Evolutionary conservation across 2,888 invertebrate genomes (phyloP), one percentile per base, ranked within the genome.

Genomic region (Alitta virens): DNA sequence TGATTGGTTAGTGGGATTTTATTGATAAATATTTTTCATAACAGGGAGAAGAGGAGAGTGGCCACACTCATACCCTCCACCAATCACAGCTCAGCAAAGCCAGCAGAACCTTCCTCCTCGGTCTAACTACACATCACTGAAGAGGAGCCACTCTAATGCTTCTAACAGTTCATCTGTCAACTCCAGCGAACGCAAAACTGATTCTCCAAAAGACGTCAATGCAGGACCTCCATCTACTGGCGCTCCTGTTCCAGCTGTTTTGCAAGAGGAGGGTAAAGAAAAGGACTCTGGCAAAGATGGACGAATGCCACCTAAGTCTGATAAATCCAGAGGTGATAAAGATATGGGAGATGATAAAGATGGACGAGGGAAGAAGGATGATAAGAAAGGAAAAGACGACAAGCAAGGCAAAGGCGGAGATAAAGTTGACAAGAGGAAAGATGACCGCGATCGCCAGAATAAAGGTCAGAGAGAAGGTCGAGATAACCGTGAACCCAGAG

Each of bases 81-180:
- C 81, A 18, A 78, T 81, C 38, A 71, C 81, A 7, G 72, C 74
- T 40, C 78, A 80, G 63, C 80, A 80, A 64, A 74, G 78, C n/a
- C 79, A 82, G 64, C 78, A 79, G 63, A 74, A 75, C 59, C 68
- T 72, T 3, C 77, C 76, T 3, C 68, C 76, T 23, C 73, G 79
- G 57, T 79, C 77, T 68, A 79, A 76, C 66, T 75, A 78, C 66
- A 82, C 80, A 2, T 77, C 82, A 14, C 69, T 83, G 63, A 80
- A 81, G 64, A 71, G 82, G 46, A 76, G 79, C 55, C 78, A 80
- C 43, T 79, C 81, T 9, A 78, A 75, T 52, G 72, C 77, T 63
- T 77, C 78, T 2, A 74, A 72, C 42, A 73, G 74, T 62, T 76
- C 78, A 1, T 70, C 64, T 21, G 64, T 70, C 24, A 33, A 33